Evolutionary conservation across 2,888 invertebrate genomes (phyloP), one percentile per base, ranked within the genome.

Genomic region (Rugalucina vietnamica): DNA sequence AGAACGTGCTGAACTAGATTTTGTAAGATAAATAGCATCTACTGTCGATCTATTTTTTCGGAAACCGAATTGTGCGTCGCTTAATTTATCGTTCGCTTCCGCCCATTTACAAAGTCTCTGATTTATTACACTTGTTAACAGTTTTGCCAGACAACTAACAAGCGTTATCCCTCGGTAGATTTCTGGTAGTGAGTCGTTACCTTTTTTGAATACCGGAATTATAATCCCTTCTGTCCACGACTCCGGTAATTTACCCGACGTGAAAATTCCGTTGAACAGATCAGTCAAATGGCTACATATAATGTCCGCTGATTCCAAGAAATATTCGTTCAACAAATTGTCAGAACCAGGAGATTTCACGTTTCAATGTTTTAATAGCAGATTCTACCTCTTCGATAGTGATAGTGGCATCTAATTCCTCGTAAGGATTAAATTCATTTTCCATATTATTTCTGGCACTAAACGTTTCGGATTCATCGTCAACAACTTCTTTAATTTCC

Each of bases 21-120:
- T 54, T 85, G 80, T 43, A 82, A 73, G n/a, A 76, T 49, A 81
- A 86, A 83, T 76, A n/a, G 82, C 80, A 73, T 82, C 81, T 12
- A 57, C 54, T 14, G 81, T 71, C 39, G 73, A 50, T n/a, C 70
- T 43, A 34, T 71, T 39, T 5, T 74, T 70, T 34, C 57, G 65
- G 34, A 83, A 86, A 21, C 81, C 81, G 69, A 75, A 85, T 49
- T 85, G 81, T 8, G 76, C 69, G 39, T 71, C 77, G 37, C 43
- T 34, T 27, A 75, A 57, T 27, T 24, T 60, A 65, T 78, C 49
- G 34, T 75, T 43, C 50, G n/a, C 24, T 74, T 75, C 75, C 32
- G 39, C 75, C 65, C 73, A 84, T 18, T 24, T 36, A 29, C 60
- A 72, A 18, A 80, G 65, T 12, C 73, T 65, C 5, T 72, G 71